Evolutionary conservation across 1,140 invertebrate species (phyloP).

Genomic region (Uloborus diversus): DNA sequence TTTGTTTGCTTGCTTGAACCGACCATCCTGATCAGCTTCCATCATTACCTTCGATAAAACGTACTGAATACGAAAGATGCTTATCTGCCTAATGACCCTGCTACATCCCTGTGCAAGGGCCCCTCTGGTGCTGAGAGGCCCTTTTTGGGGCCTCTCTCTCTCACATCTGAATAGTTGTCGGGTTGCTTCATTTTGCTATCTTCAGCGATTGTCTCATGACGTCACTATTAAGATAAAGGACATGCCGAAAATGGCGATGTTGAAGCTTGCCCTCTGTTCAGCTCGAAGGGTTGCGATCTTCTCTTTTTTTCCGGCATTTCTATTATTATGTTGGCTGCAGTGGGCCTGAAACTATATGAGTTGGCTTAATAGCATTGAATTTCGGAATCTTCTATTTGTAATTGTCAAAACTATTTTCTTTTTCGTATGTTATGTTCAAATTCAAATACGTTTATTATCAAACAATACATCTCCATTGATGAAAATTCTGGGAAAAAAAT

Average conservation of each 20-base stretch:
- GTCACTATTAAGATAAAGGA: constrained; percentile 11
- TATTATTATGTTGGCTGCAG: no score
- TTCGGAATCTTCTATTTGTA: no score
- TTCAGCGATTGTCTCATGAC: constrained; percentile 28
- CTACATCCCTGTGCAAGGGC: neutral
- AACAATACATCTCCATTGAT: no score
- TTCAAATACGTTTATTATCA: no score
- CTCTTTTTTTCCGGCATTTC: no score
- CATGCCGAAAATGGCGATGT: neutral
- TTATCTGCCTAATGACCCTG: constrained; percentile 32
- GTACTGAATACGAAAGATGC: neutral
- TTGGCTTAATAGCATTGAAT: no score
- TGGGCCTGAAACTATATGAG: no score
- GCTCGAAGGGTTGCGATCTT: no score
- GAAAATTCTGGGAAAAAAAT: no score
- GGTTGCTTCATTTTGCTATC: constrained; percentile 10
- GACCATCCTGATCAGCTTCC: neutral
- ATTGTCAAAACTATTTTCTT: no score
- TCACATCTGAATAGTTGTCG: constrained; percentile 12
- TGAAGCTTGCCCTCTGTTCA: neutral
- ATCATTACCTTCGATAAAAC: constrained; percentile 25
- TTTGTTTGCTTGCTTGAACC: neutral
- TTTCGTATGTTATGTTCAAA: no score
- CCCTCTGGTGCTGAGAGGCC: neutral
- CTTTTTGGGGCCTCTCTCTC: constrained; percentile 21